These are phyloP conservation scores for Halictus rubicundus DNA, from an alignment of 1,140 invertebrate genomes.

Conservation along the genomic window DNA sequence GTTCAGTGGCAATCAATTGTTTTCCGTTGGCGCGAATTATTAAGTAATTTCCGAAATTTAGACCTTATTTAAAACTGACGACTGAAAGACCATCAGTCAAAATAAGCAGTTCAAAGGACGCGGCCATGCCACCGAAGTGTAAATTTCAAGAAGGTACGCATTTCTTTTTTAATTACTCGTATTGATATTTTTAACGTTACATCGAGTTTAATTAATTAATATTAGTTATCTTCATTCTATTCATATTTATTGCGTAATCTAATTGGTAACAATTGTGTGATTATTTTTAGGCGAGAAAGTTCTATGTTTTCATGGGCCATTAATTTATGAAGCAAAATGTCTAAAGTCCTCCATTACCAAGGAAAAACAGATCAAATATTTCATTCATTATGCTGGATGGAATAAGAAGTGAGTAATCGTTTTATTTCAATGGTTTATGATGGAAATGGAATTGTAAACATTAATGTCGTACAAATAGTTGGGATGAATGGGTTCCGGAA, in stretches of 20 bases:
- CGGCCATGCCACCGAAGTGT: constrained; percentile 75
- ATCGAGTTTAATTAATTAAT: neutral
- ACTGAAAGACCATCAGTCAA: neutral
- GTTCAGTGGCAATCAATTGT: constrained; percentile 34
- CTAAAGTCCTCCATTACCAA: constrained; percentile 90
- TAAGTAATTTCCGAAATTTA: constrained; percentile 1
- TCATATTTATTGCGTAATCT: neutral
- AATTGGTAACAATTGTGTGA: neutral
- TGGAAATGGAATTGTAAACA: neutral
- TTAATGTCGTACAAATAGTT: constrained; percentile 82
- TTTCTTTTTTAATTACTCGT: constrained; percentile 21
- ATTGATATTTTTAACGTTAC: neutral
- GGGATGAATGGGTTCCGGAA: constrained; percentile 99
- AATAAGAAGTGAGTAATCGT: constrained; percentile 93
- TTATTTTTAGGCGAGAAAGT: constrained; percentile 91
- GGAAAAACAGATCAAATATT: constrained; percentile 93
- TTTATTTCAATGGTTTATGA: neutral
- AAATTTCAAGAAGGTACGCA: constrained; percentile 77
- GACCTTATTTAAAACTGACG: constrained; percentile 25
- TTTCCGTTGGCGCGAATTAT: constrained; percentile 23
- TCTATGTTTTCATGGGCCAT: constrained; percentile 96
- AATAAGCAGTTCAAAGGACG: constrained; percentile 37
- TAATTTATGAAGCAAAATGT: constrained; percentile 98
- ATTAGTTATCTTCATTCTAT: neutral
- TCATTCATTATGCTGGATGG: constrained; percentile 98